phyloP scores from a whole-genome alignment of 2,888 invertebrate genomes.

The Polia nebulosa region DNA sequence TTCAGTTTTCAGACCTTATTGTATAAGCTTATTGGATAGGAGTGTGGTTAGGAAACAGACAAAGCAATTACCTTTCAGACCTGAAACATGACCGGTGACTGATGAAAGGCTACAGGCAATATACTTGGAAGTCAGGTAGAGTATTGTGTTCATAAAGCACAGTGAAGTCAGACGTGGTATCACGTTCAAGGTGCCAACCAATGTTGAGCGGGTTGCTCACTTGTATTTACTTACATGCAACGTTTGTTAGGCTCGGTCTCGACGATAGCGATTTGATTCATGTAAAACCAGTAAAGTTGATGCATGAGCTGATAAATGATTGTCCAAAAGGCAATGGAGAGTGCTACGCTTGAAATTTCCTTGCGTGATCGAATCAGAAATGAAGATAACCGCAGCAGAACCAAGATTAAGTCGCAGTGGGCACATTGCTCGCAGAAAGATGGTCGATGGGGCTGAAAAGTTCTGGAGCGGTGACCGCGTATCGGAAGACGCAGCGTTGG shows the following conservation, averaged over 20 bases:
- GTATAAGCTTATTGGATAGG: neutral
- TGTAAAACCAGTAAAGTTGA: too few species aligned
- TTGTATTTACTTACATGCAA: slow-evolving; percentile 41
- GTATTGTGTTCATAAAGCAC: slow-evolving; percentile 1
- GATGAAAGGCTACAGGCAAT: neutral
- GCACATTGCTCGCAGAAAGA: too few species aligned
- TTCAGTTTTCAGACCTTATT: neutral
- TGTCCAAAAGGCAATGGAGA: too few species aligned
- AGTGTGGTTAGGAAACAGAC: neutral
- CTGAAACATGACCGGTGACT: slow-evolving; percentile 3
- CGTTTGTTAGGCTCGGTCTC: slow-evolving; percentile 5
- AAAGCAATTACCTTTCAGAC: neutral
- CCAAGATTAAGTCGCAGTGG: too few species aligned
- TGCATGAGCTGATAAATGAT: too few species aligned
- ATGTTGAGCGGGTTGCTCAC: slow-evolving; percentile 39
- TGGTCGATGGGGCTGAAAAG: too few species aligned
- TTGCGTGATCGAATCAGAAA: too few species aligned
- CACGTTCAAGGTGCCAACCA: slow-evolving; percentile 17
- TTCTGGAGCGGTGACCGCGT: too few species aligned
- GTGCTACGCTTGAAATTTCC: too few species aligned
- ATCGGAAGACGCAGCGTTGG: too few species aligned
- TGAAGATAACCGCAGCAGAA: too few species aligned
- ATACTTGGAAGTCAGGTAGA: neutral
- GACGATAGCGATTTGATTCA: neutral
- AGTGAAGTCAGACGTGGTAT: slow-evolving; percentile 1